Conservation (phyloP, 1,140 invertebrate genomes). For the Drosophila azteca region DNA sequence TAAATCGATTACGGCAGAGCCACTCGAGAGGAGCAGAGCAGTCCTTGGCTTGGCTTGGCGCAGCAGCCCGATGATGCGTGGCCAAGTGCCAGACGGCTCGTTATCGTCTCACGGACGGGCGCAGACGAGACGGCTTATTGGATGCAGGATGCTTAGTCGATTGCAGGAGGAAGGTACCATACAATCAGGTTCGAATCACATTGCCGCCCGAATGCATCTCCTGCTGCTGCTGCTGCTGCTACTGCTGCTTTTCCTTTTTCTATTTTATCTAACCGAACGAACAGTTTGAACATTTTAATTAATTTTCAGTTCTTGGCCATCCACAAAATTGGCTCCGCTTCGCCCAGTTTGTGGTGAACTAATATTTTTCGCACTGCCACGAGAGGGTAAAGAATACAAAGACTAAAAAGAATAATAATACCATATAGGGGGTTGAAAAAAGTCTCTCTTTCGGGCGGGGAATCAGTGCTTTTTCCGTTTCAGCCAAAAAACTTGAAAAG, state of each 20-base stretch:
- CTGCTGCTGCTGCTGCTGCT: not conserved
- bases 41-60: too few relatives aligned
- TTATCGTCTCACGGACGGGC: slow-evolving; percentile 48
- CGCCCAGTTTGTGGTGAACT: not conserved
- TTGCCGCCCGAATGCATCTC: slow-evolving; percentile 31
- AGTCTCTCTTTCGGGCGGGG: slow-evolving; percentile 2
- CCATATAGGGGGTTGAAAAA: too few relatives aligned
- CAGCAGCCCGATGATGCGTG: slow-evolving; percentile 44
- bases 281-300: slow-evolving; percentile 57
- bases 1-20: slow-evolving; percentile 62
- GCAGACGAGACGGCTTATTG: slow-evolving; percentile 34
- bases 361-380: not conserved
- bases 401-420: not conserved
- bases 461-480: slow-evolving; percentile 2
- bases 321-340: slow-evolving; percentile 1
- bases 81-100: slow-evolving; percentile 45
- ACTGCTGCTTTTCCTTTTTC: not conserved
- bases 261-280: slow-evolving; percentile 24
- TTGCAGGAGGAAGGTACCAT: not conserved
- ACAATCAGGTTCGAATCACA: slow-evolving; percentile 33
- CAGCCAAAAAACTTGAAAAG: slow-evolving; percentile 38
- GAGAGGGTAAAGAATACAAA: not conserved
- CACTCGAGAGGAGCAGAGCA: too few relatives aligned
- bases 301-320: slow-evolving; percentile 49
- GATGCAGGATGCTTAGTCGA: not conserved